Percentiles rank a stretch among this genome's conserved stretches.
These are phyloP conservation scores for Noctua janthe DNA, from an alignment of 2,888 invertebrate genomes.

Conservation along the genomic window DNA sequence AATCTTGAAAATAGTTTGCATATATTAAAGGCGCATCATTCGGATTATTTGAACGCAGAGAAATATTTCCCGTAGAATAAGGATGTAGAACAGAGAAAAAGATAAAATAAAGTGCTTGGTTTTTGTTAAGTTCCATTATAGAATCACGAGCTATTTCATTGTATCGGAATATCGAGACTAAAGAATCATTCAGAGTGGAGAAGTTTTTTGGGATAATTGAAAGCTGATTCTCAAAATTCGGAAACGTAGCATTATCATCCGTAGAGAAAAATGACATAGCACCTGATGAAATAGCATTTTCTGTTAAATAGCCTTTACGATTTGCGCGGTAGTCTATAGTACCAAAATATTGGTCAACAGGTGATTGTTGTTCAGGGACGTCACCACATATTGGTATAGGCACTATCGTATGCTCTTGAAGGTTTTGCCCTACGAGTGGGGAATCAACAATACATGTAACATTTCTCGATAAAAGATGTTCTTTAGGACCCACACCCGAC, in stretches of 20 bases:
- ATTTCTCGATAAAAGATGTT: constrained; percentile 7
- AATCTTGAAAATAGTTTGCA: constrained; percentile 14
- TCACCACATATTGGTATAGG: constrained; percentile 28
- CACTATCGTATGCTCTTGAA: constrained; percentile 79
- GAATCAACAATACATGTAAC: constrained; percentile 3
- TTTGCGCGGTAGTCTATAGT: constrained; percentile 12
- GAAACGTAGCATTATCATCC: constrained; percentile 29
- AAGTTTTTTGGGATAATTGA: constrained; percentile 38
- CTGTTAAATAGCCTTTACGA: constrained; percentile 27
- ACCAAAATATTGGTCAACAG: constrained; percentile 4
- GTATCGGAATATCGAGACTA: constrained; percentile 25
- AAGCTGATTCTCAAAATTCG: constrained; percentile 36
- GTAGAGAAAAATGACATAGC: constrained; percentile 34
- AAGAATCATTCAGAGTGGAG: constrained; percentile 17
- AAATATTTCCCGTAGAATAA: constrained; percentile 1
- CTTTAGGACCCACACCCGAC: constrained; percentile 67
- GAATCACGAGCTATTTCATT: constrained; percentile 34
- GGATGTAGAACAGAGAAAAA: constrained; percentile 7
- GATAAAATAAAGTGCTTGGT: constrained; percentile 33
- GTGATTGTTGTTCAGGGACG: constrained; percentile 1
- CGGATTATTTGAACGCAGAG: constrained; percentile 1
- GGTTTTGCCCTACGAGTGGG: constrained; percentile 79
- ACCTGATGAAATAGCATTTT: constrained; percentile 24
- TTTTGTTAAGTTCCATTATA: constrained; percentile 26
- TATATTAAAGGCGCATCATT: constrained; percentile 5